Evolutionary conservation across 2,888 invertebrate species (phyloP).

Genomic region (Diaprepes abbreviatus): DNA sequence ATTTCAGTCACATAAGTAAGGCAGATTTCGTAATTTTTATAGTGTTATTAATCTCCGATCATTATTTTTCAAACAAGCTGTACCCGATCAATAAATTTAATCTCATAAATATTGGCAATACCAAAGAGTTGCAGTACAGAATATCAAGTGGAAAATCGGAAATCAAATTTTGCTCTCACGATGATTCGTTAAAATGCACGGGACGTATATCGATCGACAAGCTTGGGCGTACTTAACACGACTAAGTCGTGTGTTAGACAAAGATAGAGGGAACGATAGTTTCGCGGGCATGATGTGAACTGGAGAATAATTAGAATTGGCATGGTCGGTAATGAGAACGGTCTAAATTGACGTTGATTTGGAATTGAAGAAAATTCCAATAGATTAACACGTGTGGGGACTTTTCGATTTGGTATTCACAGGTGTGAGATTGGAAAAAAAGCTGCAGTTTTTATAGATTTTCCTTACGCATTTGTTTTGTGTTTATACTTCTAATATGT

Average conservation of each 20-base stretch:
- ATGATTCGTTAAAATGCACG: slow-evolving; percentile 41
- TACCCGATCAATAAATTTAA: slow-evolving; percentile 4
- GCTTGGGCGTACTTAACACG: slow-evolving; percentile 38
- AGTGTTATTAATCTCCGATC: no score
- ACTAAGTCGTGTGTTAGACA: slow-evolving; percentile 36
- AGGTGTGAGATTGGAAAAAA: neutral
- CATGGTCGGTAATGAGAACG: slow-evolving; percentile 26
- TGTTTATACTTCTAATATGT: no score
- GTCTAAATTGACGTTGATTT: slow-evolving; percentile 25
- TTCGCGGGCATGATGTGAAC: slow-evolving; percentile 26
- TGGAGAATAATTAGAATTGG: slow-evolving; percentile 36
- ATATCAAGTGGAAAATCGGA: slow-evolving; percentile 45
- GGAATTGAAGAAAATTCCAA: slow-evolving; percentile 8
- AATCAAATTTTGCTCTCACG: slow-evolving; percentile 47
- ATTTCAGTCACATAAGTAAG: no score
- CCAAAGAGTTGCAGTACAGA: slow-evolving; percentile 11
- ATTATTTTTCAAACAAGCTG: neutral
- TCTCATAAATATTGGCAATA: slow-evolving; percentile 35
- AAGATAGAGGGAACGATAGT: slow-evolving; percentile 22
- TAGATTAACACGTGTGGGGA: neutral
- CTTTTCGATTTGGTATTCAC: neutral
- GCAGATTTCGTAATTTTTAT: no score
- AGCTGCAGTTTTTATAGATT: no score
- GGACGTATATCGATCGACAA: slow-evolving; percentile 45
- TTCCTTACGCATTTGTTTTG: no score